phyloP scores from a whole-genome alignment of 2,113 vertebrate genomes.

The Daphoenositta chrysoptera region DNA sequence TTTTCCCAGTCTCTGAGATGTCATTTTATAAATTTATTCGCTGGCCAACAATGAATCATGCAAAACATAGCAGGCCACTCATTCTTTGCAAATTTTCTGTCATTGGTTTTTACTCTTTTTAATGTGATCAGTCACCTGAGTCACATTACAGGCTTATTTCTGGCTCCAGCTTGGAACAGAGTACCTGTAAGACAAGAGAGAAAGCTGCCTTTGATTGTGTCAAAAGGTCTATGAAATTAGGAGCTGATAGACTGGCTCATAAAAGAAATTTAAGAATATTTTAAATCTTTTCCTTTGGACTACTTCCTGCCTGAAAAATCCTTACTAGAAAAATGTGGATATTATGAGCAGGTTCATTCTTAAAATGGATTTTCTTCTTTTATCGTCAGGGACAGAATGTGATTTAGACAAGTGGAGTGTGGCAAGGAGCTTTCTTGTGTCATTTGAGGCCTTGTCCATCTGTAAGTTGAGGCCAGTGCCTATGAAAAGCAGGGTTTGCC shows the following conservation, averaged over 20 bases:
- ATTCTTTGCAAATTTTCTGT: neutral
- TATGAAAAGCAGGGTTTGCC: slow-evolving; percentile 8
- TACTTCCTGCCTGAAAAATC: slow-evolving; percentile 41
- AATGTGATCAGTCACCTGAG: slow-evolving; percentile 37
- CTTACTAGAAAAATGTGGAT: slow-evolving; percentile 12
- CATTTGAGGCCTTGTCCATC: slow-evolving; percentile 28
- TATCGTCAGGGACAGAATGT: slow-evolving; percentile 18
- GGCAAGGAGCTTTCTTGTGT: slow-evolving; percentile 1
- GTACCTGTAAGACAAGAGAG: slow-evolving; percentile 39
- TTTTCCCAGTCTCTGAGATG: neutral
- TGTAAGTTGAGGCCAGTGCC: slow-evolving; percentile 23
- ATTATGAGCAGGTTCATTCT: slow-evolving; percentile 20
- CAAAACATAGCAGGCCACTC: neutral
- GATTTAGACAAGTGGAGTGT: slow-evolving; percentile 21
- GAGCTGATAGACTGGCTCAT: neutral
- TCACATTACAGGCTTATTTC: slow-evolving; percentile 50
- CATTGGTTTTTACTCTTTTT: slow-evolving; percentile 5
- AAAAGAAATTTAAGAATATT: slow-evolving; percentile 29
- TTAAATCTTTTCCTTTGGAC: slow-evolving; percentile 34
- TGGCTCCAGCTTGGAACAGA: neutral
- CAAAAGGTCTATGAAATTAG: slow-evolving; percentile 47
- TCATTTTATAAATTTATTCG: slow-evolving; percentile 1
- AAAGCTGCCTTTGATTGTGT: slow-evolving; percentile 56
- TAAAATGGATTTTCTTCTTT: slow-evolving; percentile 53
- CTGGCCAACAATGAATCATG: neutral